Base-by-base conservation (phyloP, 2,797 vertebrate species). In the Arnoldichthys spilopterus region DNA sequence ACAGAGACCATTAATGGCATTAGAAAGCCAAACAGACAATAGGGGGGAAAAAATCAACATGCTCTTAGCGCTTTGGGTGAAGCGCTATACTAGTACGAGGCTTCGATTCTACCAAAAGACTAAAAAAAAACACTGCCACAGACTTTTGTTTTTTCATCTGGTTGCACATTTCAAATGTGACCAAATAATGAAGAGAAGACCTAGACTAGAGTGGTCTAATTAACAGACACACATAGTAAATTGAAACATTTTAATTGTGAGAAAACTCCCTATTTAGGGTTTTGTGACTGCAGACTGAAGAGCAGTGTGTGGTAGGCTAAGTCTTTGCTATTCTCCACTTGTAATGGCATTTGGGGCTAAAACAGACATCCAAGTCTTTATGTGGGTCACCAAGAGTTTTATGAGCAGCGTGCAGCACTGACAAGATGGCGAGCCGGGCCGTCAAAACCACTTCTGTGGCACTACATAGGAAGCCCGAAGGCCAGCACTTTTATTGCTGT, bases 1-100 rank as follows among this genome's bases (percentile, higher is more conserved):
- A 95, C 94, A 96, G 94, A 94, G 93, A 87, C 92, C 87, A 92
- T 90, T 94, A 93, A 95, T 89, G 89, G 89, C 81, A 88, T 90
- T 87, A 87, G 89, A 87, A 90, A 89, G 86, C 89, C 90, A 87
- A 83, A 89, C 87, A 82, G 88, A 87, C 89, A 88, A 89, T 80
- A 88, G 83, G 87, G 90, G 88, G 90, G 88, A 88, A 89, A 88
- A 91, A 89, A 87, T 81, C 86, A 85, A 74, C 83, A 83, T 88
- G 74, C 78, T 61, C 24, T 47, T 0, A 75, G 37, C 3, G 28
- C 56, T 74, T 81, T 82, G 15, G 61, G 12, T 37, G 20, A 49
- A 74, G 54, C 71, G 49, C 63, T 74, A 59, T 59, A n/a, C n/a
- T n/a, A 20, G 56, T 16, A 16, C 12, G 15, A 26, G 30, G n/a